phyloP scores from a whole-genome alignment of 2,113 vertebrate species.

The Emydura subglobosa region DNA sequence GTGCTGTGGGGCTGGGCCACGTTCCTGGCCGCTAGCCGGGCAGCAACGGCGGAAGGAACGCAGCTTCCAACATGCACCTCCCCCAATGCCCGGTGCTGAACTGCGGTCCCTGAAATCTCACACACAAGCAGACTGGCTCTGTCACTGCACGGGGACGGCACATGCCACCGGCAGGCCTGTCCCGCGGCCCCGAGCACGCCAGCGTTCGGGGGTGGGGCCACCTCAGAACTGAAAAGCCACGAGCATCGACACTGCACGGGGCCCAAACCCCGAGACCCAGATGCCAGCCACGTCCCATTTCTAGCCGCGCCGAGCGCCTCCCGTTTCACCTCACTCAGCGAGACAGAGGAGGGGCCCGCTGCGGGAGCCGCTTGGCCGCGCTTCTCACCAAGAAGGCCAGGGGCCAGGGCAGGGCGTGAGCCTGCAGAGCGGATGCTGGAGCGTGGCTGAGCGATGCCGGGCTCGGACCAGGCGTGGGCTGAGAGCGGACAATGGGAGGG shows the following conservation, averaged over 20 bases:
- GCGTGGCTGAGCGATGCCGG: background rate
- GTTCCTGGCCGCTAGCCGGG: too few relatives aligned
- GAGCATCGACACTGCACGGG: background rate
- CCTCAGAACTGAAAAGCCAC: background rate
- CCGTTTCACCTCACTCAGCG: background rate
- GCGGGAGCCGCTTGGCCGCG: background rate
- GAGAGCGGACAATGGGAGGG: background rate
- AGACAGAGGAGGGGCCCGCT: background rate
- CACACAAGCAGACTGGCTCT: background rate
- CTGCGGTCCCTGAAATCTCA: too few relatives aligned
- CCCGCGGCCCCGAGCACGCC: too few relatives aligned
- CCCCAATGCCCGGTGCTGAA: too few relatives aligned
- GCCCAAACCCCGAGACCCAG: background rate
- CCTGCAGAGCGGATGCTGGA: background rate
- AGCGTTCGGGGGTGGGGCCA: background rate
- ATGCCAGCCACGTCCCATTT: background rate
- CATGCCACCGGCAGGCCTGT: too few relatives aligned
- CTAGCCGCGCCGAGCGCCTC: background rate
- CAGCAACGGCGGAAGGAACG: too few relatives aligned
- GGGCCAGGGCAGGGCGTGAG: background rate
- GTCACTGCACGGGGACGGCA: background rate
- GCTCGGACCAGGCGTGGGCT: background rate
- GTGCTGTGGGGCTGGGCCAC: background rate
- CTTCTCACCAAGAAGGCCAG: rapidly evolving
- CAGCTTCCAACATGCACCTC: background rate